phyloP scores from a whole-genome alignment of 2,888 invertebrate species.

The Keiferia lycopersicella region DNA sequence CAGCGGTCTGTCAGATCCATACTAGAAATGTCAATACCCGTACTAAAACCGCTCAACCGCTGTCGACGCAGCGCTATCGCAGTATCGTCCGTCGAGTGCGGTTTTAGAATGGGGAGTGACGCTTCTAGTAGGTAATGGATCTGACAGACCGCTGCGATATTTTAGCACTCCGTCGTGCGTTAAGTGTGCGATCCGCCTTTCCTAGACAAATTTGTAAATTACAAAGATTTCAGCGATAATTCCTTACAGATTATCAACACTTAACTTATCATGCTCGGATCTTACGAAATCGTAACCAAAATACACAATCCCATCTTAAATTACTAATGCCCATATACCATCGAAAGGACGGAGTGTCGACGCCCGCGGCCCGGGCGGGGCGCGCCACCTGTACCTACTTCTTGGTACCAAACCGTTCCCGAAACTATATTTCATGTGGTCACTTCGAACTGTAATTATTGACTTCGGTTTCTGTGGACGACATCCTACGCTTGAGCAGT shows the following conservation, averaged over 20 bases:
- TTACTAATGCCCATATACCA: conserved; percentile 29
- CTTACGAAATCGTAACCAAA: conserved; percentile 13
- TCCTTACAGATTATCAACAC: not conserved
- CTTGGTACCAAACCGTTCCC: conserved; percentile 40
- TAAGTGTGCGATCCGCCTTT: too few species aligned
- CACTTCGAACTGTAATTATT: conserved; percentile 63
- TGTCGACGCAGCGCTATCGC: too few species aligned
- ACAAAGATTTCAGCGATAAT: not conserved
- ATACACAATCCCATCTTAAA: conserved; percentile 18
- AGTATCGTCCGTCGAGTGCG: too few species aligned
- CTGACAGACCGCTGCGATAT: too few species aligned
- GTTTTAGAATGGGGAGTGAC: too few species aligned
- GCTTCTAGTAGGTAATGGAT: too few species aligned
- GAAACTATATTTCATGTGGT: conserved; percentile 77
- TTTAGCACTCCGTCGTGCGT: too few species aligned
- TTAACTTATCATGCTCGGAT: not conserved
- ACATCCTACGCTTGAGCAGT: conserved; percentile 24
- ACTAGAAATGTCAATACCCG: too few species aligned
- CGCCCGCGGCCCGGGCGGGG: conserved; percentile 65
- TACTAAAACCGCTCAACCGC: too few species aligned
- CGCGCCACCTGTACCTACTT: conserved; percentile 63
- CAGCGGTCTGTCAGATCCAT: too few species aligned
- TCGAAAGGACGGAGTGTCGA: conserved; percentile 48
- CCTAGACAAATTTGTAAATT: too few species aligned
- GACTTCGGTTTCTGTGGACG: conserved; percentile 57